Evolutionary conservation across 2,888 invertebrate genomes (phyloP).

Genomic region (Caenorhabditis plicata): DNA sequence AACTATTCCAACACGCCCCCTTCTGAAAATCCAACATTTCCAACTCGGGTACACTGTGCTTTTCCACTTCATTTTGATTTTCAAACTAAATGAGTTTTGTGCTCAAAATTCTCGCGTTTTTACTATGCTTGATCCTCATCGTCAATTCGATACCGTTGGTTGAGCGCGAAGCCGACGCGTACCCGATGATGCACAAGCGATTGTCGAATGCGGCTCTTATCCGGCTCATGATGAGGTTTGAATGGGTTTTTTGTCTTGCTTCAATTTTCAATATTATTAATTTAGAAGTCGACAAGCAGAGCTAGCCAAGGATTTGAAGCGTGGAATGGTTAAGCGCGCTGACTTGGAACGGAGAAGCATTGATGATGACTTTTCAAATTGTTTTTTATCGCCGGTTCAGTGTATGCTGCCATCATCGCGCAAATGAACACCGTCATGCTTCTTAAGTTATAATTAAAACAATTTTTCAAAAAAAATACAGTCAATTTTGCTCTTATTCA

Average conservation of each 20-base stretch:
- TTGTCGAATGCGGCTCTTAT: slow-evolving; percentile 44
- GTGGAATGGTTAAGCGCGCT: slow-evolving; percentile 26
- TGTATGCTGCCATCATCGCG: slow-evolving; percentile 44
- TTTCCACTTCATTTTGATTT: too few relatives aligned
- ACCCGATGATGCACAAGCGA: slow-evolving; percentile 33
- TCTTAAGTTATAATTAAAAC: too few relatives aligned
- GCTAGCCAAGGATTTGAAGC: slow-evolving; percentile 23
- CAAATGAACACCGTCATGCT: slow-evolving; percentile 24
- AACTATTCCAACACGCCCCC: too few relatives aligned
- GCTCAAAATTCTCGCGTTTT: slow-evolving; percentile 8
- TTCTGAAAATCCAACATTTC: too few relatives aligned
- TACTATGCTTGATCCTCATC: slow-evolving; percentile 13
- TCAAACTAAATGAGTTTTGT: slow-evolving; percentile 20
- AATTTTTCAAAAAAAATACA: too few relatives aligned
- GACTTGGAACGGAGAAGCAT: slow-evolving; percentile 44
- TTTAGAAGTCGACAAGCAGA: slow-evolving; percentile 30
- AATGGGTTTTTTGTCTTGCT: slow-evolving; percentile 3
- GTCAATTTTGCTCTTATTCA: slow-evolving; percentile 13
- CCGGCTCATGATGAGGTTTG: slow-evolving; percentile 42
- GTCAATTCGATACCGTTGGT: slow-evolving; percentile 32
- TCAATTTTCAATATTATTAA: not conserved
- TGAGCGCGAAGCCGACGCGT: slow-evolving; percentile 2
- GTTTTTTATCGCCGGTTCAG: slow-evolving; percentile 54
- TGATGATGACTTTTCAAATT: slow-evolving; percentile 51
- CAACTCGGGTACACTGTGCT: too few relatives aligned